A percentile compares a stretch with the other conserved stretches of the same genome.
These are phyloP conservation scores for Drosophila serrata DNA, from an alignment of 1,140 invertebrate genomes.

Conservation along the genomic window DNA sequence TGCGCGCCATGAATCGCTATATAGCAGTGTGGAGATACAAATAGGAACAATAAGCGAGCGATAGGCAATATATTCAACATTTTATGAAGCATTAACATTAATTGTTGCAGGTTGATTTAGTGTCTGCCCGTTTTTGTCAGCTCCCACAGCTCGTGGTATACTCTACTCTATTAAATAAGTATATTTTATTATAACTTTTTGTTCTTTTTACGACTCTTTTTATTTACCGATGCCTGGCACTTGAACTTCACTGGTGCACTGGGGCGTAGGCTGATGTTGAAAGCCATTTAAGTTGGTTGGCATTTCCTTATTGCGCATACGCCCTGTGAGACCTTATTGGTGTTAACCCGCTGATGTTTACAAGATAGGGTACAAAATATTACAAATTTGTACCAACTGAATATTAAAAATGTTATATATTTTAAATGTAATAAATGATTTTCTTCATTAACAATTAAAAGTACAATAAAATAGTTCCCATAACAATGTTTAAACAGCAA, in stretches of 20 bases:
- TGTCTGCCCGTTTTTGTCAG: slow-evolving; percentile 11
- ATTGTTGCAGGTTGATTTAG: slow-evolving; percentile 74
- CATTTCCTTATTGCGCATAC: slow-evolving; percentile 78
- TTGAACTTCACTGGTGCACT: slow-evolving; percentile 41
- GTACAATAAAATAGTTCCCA: background rate
- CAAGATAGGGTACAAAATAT: background rate
- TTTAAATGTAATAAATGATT: background rate
- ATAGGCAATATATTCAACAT: slow-evolving; percentile 58
- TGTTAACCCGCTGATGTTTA: slow-evolving; percentile 12
- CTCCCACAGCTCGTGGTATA: slow-evolving; percentile 6
- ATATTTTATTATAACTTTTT: slow-evolving; percentile 51
- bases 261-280: slow-evolving; percentile 43
- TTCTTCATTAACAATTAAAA: background rate
- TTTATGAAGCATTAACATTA: slow-evolving; percentile 70
- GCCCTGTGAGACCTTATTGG: slow-evolving; percentile 35
- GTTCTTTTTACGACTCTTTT: slow-evolving; percentile 11
- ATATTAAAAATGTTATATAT: no score
- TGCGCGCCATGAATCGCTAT: slow-evolving; percentile 62
- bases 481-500: background rate
- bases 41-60: slow-evolving; percentile 55
- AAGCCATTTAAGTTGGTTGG: slow-evolving; percentile 41
- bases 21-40: slow-evolving; percentile 39
- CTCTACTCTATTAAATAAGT: slow-evolving; percentile 17
- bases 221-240: slow-evolving; percentile 19
- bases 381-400: no score